Conservation (phyloP, 2,888 invertebrate species). For the Drosophila falleni region DNA sequence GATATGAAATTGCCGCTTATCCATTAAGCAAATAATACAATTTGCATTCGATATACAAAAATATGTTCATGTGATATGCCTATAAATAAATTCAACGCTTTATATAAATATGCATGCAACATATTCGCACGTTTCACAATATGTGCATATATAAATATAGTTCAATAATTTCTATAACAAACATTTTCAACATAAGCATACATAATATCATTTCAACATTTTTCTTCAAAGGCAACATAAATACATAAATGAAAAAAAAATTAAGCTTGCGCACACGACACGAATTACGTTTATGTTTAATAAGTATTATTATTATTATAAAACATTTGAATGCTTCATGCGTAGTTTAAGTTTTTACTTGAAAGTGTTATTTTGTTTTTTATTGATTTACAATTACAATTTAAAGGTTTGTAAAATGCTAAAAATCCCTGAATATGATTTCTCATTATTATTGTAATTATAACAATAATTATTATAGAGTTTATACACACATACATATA, state of each 20-base stretch:
- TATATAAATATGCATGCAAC: constrained; percentile 41
- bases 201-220: constrained; percentile 59
- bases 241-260: constrained; percentile 27
- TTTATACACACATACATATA: constrained; percentile 47
- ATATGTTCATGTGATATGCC: constrained; percentile 71
- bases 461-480: constrained; percentile 29
- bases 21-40: constrained; percentile 62
- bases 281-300: constrained; percentile 26
- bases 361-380: constrained; percentile 20
- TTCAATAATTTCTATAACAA: constrained; percentile 62
- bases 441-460: constrained; percentile 59
- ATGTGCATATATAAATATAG: constrained; percentile 16
- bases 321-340: constrained; percentile 66
- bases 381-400: constrained; percentile 51
- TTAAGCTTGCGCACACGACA: constrained; percentile 67
- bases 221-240: constrained; percentile 64
- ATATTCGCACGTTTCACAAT: constrained; percentile 24
- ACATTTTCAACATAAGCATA: constrained; percentile 60
- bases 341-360: constrained; percentile 36
- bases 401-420: constrained; percentile 83
- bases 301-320: constrained; percentile 55
- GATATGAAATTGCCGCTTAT: constrained; percentile 66
- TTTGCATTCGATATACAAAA: constrained; percentile 63
- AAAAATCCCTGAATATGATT: constrained; percentile 85
- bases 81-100: constrained; percentile 77